These are phyloP conservation scores for Lophochroa leadbeateri DNA, from an alignment of 2,113 vertebrate genomes.

Conservation along the genomic window DNA sequence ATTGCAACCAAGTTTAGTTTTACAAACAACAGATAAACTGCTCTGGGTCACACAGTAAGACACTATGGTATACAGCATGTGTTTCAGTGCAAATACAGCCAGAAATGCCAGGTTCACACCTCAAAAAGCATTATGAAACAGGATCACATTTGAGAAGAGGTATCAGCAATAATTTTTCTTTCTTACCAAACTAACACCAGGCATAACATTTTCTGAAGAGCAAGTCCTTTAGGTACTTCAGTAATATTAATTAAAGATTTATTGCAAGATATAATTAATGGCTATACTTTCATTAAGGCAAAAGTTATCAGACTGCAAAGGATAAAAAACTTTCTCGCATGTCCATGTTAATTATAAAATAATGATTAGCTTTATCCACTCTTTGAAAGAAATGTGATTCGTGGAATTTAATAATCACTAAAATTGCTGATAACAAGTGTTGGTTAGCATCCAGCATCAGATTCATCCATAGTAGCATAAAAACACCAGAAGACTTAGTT, in stretches of 20 bases:
- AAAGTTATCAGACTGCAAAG: neutral
- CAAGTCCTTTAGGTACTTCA: neutral
- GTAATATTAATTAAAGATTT: constrained; percentile 39
- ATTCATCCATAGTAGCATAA: accelerated
- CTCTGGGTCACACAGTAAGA: neutral
- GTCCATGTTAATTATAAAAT: constrained; percentile 7
- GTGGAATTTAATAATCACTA: neutral
- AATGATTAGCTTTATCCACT: neutral
- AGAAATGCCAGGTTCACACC: constrained; percentile 41
- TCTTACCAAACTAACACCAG: neutral
- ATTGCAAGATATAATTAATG: constrained; percentile 32
- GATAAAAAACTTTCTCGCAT: neutral
- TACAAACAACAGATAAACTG: constrained; percentile 37
- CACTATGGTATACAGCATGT: constrained; percentile 22
- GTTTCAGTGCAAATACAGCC: constrained; percentile 8
- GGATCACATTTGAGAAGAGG: constrained; percentile 10
- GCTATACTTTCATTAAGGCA: neutral
- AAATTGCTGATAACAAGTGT: neutral
- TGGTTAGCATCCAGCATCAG: neutral
- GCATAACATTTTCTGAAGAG: neutral
- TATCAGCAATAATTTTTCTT: neutral
- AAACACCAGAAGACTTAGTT: neutral
- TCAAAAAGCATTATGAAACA: constrained; percentile 16
- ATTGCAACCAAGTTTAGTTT: neutral
- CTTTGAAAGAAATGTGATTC: neutral